Base-by-base conservation (phyloP, 1,140 invertebrate genomes). In the Anthonomus grandis region DNA sequence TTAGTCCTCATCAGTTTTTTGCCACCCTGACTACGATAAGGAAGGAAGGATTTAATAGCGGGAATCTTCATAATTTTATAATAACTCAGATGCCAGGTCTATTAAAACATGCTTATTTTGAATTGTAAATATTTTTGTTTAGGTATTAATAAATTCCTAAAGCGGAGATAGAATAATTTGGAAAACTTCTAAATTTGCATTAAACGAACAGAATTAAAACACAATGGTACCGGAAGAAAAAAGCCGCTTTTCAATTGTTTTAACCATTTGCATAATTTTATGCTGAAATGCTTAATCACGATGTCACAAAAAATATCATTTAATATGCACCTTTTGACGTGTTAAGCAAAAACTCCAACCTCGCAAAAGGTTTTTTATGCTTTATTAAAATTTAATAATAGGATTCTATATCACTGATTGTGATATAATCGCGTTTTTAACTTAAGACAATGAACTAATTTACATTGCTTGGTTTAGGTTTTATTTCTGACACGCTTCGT, bases 101-200 rank as follows among this genome's bases (percentile, higher is more conserved):
- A 65, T 67, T 65, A 67, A 67, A 65, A 62, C 56, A 60, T 62
- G 51, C 65, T 67, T 65, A 67, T 47, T 67, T 67, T 67, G 65
- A 65, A 67, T 67, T 67, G 63, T 67, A 67, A 67, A 67, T 66
- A 64, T 56, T 60, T 62, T 64, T 62, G 51, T 59, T 59, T 62
- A 56, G 39, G 51, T 63, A 63, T 62, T 64, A 58, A 64, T 64
- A 60, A 64, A 64, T 64, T 60, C 63, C 44, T 34, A 51, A 57
- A 49, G 41, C 37, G 45, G 46, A 49, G 38, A 38, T 38, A 55
- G 49, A 51, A 58, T 58, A 62, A 62, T 51, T 62, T 62, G 19
- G 49, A 45, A 58, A 58, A 58, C 55, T 62, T 59, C 55, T 44
- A 58, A 62, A 62, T 62, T 62, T 58, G 56, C 60, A 62, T 62